Evolutionary conservation across 30 jellyfish, hydroid and myxozoan species (phyloP).

Genomic region (Sanderia malayensis): DNA sequence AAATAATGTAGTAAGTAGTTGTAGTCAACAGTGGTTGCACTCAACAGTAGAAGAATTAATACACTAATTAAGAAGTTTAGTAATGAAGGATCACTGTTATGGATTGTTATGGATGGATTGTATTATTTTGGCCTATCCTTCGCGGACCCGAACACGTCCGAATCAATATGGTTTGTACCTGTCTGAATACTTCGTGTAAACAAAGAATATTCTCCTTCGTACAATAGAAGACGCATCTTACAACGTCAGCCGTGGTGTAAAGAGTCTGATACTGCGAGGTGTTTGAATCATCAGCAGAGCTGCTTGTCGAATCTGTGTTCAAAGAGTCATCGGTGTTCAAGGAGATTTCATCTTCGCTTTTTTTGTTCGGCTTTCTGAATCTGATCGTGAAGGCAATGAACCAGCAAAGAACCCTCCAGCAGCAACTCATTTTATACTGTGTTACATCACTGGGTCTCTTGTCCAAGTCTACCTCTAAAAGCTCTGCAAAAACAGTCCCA

Average conservation of each 20-base stretch:
- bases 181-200: conserved; percentile 88
- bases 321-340: conserved; percentile 44
- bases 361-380: conserved; percentile 47
- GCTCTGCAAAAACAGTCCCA: conserved; percentile 40
- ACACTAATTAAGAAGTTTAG: no score
- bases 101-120: no score
- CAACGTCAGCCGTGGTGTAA: conserved; percentile 81
- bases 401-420: conserved; percentile 89
- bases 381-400: conserved; percentile 77
- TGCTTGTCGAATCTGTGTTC: conserved; percentile 21
- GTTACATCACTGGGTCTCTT: conserved; percentile 18
- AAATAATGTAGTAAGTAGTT: no score
- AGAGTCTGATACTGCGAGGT: conserved; percentile 47
- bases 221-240: conserved; percentile 71
- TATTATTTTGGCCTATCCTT: no score
- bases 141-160: no score
- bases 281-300: conserved; percentile 32
- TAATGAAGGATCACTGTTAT: no score
- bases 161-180: conserved; percentile 53
- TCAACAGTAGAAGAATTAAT: no score
- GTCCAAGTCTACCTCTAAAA: conserved; percentile 21
- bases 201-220: conserved; percentile 78
- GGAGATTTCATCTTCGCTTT: conserved; percentile 41
- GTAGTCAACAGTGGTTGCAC: no score
- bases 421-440: conserved; percentile 55